Evolutionary conservation across 2,113 vertebrate species (phyloP), one percentile per base, ranked within the genome.

Genomic region (Eubucco bourcierii): DNA sequence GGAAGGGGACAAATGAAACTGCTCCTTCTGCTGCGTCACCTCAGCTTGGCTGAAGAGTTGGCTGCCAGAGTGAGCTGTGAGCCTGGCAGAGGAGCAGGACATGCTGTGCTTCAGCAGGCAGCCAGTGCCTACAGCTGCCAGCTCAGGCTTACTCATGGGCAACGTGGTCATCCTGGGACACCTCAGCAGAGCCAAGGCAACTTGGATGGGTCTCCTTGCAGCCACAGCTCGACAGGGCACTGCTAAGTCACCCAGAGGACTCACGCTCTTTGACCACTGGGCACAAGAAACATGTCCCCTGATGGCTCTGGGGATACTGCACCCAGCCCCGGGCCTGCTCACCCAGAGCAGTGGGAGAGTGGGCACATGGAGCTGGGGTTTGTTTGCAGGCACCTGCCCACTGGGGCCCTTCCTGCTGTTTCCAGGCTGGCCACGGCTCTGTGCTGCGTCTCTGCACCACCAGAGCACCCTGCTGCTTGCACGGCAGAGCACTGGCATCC

Each of bases 201-300:
- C 60, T 41, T 8, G 0, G 19, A 0, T 2, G 10, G 6, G 11
- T 5, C 1, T 10, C 1, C 10, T 15, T 39, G 29, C 39, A 3
- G 0, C 9, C 10, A 5, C 4, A 0, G 7, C 25, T 5, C 33
- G 28, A 44, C 44, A 3, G 1, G 20, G 14, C 2, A 1, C 39
- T 29, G 56, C 44, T 74, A 8, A 74, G 47, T 33, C 2, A 77
- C 19, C 44, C 68, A n/a, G 10, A 73, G 5, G n/a, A 47, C 19
- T 19, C 18, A 0, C 5, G 1, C 1, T 14, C 17, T 47, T 52
- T 37, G 28, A 34, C 46, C 39, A 7, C 4, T 2, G 3, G 28
- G 19, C 39, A 39, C 68, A n/a, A 37, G 1, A 6, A 9, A 16
- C 44, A 16, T 1, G 3, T 67, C 33, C 31, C 37, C 66, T 21